Percentiles rank a stretch among this genome's conserved stretches.
Conservation (phyloP, 2,888 invertebrate genomes). For the Hylaea fasciaria region DNA sequence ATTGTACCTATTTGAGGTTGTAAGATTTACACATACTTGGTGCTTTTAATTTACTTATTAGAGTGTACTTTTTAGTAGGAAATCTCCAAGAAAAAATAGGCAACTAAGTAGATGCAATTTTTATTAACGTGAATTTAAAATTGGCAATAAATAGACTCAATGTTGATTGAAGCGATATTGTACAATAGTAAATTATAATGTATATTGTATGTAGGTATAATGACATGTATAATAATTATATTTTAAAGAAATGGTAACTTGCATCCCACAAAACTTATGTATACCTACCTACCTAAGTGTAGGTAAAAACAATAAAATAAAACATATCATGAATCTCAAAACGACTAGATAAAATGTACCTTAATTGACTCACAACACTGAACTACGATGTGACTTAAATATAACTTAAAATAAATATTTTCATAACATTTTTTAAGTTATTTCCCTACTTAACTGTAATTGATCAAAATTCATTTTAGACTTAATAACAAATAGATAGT, state of each 20-base stretch:
- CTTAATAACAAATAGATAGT: constrained; percentile 23
- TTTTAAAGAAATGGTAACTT: constrained; percentile 29
- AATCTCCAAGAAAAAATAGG: constrained; percentile 19
- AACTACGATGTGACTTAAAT: constrained; percentile 50
- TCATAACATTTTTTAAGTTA: constrained; percentile 30
- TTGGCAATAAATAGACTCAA: constrained; percentile 20
- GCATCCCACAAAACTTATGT: constrained; percentile 16
- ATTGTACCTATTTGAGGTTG: no score
- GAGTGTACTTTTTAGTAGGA: no score
- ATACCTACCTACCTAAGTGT: constrained; percentile 18
- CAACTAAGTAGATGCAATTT: constrained; percentile 34
- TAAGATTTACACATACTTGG: no score
- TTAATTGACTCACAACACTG: constrained; percentile 77
- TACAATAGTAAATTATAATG: constrained; percentile 32
- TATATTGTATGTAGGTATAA: constrained; percentile 19
- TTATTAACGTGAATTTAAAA: constrained; percentile 29
- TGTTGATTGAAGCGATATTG: constrained; percentile 36
- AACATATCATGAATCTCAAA: constrained; percentile 71
- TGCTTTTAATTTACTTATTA: no score
- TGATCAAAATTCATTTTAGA: constrained; percentile 32
- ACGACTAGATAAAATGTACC: constrained; percentile 74
- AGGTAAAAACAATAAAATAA: constrained; percentile 44
- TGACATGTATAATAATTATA: constrained; percentile 27
- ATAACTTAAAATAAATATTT: constrained; percentile 23
- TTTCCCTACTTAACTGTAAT: constrained; percentile 39